Evolutionary conservation across 2,888 invertebrate genomes (phyloP).

Genomic region (Conistra vaccinii): DNA sequence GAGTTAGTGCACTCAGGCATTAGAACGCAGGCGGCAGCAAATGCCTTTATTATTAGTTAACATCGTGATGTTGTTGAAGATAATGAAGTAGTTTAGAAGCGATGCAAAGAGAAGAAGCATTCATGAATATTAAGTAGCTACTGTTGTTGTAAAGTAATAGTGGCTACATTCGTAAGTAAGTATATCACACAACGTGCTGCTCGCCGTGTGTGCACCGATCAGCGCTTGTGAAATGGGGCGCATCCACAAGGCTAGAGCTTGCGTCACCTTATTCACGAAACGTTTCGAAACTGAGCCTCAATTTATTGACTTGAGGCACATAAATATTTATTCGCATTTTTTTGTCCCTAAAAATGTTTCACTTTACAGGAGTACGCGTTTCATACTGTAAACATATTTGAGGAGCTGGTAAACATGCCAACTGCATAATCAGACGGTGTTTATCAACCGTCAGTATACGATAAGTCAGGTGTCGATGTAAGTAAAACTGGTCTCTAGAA

Average conservation of each 20-base stretch:
- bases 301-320: conserved; percentile 77
- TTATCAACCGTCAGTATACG: conserved; percentile 50
- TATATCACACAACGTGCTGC: conserved; percentile 14
- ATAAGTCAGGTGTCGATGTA: conserved; percentile 56
- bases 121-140: conserved; percentile 55
- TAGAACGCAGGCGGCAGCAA: conserved; percentile 20
- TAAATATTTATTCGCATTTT: conserved; percentile 81
- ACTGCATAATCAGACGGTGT: conserved; percentile 56
- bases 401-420: conserved; percentile 55
- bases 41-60: conserved; percentile 38
- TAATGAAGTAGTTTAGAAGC: conserved; percentile 48
- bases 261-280: conserved; percentile 87
- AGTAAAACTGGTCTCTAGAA: conserved; percentile 36
- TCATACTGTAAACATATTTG: conserved; percentile 53
- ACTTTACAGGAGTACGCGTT: conserved; percentile 47
- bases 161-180: conserved; percentile 25
- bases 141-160: conserved; percentile 38
- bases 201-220: conserved; percentile 38
- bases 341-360: conserved; percentile 69
- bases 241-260: conserved; percentile 84
- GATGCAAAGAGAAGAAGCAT: conserved; percentile 51
- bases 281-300: conserved; percentile 82
- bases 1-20: conserved; percentile 42
- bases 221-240: conserved; percentile 82
- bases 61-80: conserved; percentile 57